Percentiles rank a stretch among this genome's conserved stretches.
Evolutionary conservation across 2,797 vertebrate species (phyloP).

Genomic region (Pipistrellus nathusii): DNA sequence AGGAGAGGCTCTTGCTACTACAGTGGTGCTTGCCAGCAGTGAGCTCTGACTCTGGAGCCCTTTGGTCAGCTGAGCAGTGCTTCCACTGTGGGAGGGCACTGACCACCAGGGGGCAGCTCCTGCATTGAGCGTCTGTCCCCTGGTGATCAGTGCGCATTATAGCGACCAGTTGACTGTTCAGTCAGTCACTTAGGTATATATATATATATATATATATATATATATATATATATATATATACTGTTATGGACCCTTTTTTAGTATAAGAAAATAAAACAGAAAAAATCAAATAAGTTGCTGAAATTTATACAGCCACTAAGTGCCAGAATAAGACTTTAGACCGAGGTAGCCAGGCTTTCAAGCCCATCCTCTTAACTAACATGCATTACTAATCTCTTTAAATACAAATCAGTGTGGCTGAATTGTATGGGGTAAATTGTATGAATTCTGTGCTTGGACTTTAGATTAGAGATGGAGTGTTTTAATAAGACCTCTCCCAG

Average conservation of each 20-base stretch:
- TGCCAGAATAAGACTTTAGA: not conserved
- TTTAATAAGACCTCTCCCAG: not conserved
- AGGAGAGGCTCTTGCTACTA: too few relatives aligned
- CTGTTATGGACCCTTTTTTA: not conserved
- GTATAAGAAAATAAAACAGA: not conserved
- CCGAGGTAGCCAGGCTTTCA: not conserved
- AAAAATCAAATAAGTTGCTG: not conserved
- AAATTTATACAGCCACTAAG: not conserved
- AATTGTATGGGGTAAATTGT: not conserved
- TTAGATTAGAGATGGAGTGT: not conserved
- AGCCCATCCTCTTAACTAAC: not conserved
- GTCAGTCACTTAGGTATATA: too few relatives aligned
- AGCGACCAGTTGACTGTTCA: too few relatives aligned
- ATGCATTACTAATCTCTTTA: not conserved
- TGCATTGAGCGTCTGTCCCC: too few relatives aligned
- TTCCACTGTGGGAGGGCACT: too few relatives aligned
- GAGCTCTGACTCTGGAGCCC: too few relatives aligned
- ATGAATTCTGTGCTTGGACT: not conserved
- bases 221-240: not conserved
- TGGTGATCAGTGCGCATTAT: too few relatives aligned
- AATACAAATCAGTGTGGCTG: not conserved
- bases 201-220: not conserved
- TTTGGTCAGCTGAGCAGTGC: too few relatives aligned
- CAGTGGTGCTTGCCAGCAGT: too few relatives aligned
- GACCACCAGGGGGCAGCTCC: too few relatives aligned